Conservation (phyloP, 1,140 invertebrate species). For the Chironomus tepperi region DNA sequence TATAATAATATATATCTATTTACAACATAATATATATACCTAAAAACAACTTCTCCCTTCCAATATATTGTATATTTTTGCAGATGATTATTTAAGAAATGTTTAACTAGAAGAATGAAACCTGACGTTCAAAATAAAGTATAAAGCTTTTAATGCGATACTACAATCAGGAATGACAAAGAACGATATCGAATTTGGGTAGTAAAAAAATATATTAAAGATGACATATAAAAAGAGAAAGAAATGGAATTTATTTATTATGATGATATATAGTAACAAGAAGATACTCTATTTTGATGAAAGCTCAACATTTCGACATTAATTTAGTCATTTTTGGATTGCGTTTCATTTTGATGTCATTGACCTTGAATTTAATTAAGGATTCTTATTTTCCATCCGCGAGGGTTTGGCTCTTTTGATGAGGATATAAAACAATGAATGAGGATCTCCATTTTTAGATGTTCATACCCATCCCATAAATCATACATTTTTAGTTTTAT, state of each 20-base stretch:
- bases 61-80: constrained; percentile 2
- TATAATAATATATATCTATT: too few species aligned
- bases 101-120: neutral
- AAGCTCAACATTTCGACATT: neutral
- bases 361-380: too few species aligned
- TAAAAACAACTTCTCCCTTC: too few species aligned
- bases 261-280: neutral
- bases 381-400: too few species aligned
- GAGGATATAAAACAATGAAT: too few species aligned
- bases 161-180: constrained; percentile 5
- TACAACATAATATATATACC: too few species aligned
- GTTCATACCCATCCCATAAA: too few species aligned
- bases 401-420: too few species aligned
- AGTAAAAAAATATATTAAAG: neutral
- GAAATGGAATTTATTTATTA: constrained; percentile 10
- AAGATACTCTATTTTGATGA: neutral
- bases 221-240: neutral
- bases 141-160: constrained; percentile 1
- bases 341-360: too few species aligned
- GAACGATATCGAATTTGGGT: constrained; percentile 5
- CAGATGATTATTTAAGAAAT: constrained; percentile 14
- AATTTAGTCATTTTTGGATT: neutral
- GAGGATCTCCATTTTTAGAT: too few species aligned
- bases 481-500: too few species aligned
- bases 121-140: constrained; percentile 1